A percentile compares a stretch with the other conserved stretches of the same genome.
phyloP scores from a whole-genome alignment of 2,113 vertebrate genomes.

The Prionailurus viverrinus region DNA sequence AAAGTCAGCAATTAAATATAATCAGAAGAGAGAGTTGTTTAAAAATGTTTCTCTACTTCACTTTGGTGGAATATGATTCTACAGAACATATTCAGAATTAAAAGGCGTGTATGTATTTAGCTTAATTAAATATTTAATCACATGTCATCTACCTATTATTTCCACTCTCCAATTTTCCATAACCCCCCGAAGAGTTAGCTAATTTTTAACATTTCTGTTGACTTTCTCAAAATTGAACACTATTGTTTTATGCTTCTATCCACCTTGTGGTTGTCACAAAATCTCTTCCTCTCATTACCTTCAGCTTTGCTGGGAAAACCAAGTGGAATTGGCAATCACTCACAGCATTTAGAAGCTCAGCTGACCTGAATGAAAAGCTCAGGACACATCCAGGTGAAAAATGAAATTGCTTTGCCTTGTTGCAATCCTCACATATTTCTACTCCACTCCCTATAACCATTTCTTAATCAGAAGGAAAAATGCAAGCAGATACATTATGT shows the following conservation, averaged over 20 bases:
- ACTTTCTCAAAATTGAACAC: constrained; percentile 57
- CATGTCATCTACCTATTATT: constrained; percentile 54
- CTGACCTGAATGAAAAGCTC: constrained; percentile 54
- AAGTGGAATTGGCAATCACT: not conserved
- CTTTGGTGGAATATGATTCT: constrained; percentile 39
- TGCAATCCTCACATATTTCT: constrained; percentile 66
- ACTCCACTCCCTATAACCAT: not conserved
- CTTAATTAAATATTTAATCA: constrained; percentile 82
- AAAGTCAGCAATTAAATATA: constrained; percentile 37
- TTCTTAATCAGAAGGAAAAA: constrained; percentile 76
- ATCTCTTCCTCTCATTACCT: not conserved
- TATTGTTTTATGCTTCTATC: constrained; percentile 59
- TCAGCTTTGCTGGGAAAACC: not conserved
- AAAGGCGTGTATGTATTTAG: constrained; percentile 53
- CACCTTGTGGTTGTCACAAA: not conserved
- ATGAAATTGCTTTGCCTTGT: constrained; percentile 43
- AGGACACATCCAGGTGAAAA: constrained; percentile 24
- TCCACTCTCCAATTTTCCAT: constrained; percentile 55
- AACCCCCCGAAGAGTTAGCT: constrained; percentile 13
- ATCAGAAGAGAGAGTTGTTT: constrained; percentile 46
- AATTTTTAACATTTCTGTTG: constrained; percentile 76
- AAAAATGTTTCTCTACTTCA: constrained; percentile 37
- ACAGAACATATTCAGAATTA: constrained; percentile 72
- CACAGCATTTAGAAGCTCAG: not conserved
- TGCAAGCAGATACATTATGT: constrained; percentile 49